phyloP scores from a whole-genome alignment of 2,888 invertebrate genomes.

The Parasteatoda lunata region DNA sequence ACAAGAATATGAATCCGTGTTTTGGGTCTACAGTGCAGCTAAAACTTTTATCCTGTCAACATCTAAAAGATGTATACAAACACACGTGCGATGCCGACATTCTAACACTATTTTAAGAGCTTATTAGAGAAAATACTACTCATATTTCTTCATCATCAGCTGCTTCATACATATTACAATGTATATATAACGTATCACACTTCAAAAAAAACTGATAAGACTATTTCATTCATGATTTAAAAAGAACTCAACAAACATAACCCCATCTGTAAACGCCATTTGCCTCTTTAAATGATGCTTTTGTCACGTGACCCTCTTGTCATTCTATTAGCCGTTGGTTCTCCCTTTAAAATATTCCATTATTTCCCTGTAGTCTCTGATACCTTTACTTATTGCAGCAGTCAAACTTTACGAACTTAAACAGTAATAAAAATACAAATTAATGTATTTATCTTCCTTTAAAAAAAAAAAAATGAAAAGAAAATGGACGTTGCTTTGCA shows the following conservation, averaged over 20 bases:
- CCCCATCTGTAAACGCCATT: conserved; percentile 64
- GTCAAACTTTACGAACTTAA: too few relatives aligned
- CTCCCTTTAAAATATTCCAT: too few relatives aligned
- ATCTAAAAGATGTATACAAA: conserved; percentile 62
- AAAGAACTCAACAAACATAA: conserved; percentile 47
- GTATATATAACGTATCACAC: conserved; percentile 8
- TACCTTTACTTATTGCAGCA: too few relatives aligned
- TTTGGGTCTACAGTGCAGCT: neutral
- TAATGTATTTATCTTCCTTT: too few relatives aligned
- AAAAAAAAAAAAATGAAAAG: too few relatives aligned
- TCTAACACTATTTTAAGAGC: conserved; percentile 33
- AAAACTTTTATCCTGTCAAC: conserved; percentile 24
- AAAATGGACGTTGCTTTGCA: too few relatives aligned
- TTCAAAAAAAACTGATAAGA: neutral
- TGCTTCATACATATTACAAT: conserved; percentile 12
- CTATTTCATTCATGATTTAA: conserved; percentile 63
- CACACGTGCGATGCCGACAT: conserved; percentile 64
- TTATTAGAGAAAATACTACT: neutral
- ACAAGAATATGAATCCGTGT: too few relatives aligned
- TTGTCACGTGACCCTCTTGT: conserved; percentile 63
- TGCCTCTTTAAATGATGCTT: conserved; percentile 67
- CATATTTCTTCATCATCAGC: neutral
- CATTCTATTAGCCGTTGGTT: conserved; percentile 28
- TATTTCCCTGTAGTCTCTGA: too few relatives aligned
- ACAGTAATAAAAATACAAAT: too few relatives aligned